phyloP scores from a whole-genome alignment of 1,140 invertebrate species.

The Brachionus sp. region DNA sequence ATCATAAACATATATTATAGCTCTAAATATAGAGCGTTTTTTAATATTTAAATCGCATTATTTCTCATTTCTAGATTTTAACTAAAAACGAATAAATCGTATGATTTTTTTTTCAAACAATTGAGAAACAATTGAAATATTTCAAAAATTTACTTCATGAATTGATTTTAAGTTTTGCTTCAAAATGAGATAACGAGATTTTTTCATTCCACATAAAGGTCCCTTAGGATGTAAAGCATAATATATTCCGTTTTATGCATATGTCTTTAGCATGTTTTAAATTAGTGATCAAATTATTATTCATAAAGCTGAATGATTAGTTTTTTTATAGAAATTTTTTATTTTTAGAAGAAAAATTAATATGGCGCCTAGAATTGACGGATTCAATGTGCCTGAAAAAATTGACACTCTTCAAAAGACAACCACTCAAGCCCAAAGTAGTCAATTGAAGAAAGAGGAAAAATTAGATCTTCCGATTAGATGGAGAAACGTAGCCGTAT shows the following conservation, averaged over 20 bases:
- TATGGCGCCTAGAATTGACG: conserved; percentile 41
- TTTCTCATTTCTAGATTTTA: neutral
- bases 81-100: neutral
- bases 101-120: neutral
- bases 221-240: neutral
- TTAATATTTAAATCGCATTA: neutral
- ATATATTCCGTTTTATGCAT: neutral
- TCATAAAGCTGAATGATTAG: neutral
- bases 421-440: neutral
- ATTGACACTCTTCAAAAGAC: neutral
- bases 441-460: conserved; percentile 89
- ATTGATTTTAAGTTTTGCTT: neutral
- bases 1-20: neutral
- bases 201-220: neutral
- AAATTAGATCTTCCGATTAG: conserved; percentile 84
- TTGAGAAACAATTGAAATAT: neutral
- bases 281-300: neutral
- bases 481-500: conserved; percentile 86
- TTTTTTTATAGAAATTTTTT: neutral
- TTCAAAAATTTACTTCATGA: neutral
- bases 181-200: neutral
- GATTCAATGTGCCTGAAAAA: neutral
- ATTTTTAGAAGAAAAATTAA: conserved; percentile 22
- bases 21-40: neutral
- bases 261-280: neutral